Percentiles rank a stretch among this genome's conserved stretches.
Conservation (phyloP, 2,113 vertebrate species). For the Dicentrarchus labrax region DNA sequence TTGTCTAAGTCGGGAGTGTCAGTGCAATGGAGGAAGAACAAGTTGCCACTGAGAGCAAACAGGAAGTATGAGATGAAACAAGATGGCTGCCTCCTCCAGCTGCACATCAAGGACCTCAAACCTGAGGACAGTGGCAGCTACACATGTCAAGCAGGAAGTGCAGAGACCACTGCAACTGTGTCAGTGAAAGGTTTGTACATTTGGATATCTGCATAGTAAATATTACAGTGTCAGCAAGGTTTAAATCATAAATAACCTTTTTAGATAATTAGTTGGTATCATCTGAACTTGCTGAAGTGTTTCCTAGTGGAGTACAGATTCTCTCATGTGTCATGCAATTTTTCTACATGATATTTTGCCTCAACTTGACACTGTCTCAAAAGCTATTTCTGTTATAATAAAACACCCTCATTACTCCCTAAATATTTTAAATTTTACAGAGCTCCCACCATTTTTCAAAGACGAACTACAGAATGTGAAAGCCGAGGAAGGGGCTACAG, state of each 20-base stretch:
- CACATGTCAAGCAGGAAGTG: constrained; percentile 47
- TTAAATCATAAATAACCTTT: neutral
- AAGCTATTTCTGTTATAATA: no score
- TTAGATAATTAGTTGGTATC: neutral
- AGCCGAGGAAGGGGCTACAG: constrained; percentile 49
- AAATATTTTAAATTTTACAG: constrained; percentile 19
- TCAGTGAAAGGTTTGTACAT: constrained; percentile 85
- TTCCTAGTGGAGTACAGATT: neutral
- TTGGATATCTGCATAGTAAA: neutral
- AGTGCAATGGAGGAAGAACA: constrained; percentile 75
- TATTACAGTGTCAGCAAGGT: neutral
- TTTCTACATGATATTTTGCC: no score
- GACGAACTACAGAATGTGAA: constrained; percentile 45
- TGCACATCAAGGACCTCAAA: constrained; percentile 63
- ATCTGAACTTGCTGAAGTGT: no score
- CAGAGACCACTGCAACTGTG: constrained; percentile 71
- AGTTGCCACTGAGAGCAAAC: constrained; percentile 61
- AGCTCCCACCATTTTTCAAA: constrained; percentile 51
- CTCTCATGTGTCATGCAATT: no score
- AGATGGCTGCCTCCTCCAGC: constrained; percentile 54
- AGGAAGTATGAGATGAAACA: constrained; percentile 79
- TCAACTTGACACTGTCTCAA: no score
- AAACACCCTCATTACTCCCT: no score
- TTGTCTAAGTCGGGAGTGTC: constrained; percentile 62
- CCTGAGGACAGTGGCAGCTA: constrained; percentile 68